phyloP scores from a whole-genome alignment of 2,888 invertebrate genomes.

The Biston betularia region DNA sequence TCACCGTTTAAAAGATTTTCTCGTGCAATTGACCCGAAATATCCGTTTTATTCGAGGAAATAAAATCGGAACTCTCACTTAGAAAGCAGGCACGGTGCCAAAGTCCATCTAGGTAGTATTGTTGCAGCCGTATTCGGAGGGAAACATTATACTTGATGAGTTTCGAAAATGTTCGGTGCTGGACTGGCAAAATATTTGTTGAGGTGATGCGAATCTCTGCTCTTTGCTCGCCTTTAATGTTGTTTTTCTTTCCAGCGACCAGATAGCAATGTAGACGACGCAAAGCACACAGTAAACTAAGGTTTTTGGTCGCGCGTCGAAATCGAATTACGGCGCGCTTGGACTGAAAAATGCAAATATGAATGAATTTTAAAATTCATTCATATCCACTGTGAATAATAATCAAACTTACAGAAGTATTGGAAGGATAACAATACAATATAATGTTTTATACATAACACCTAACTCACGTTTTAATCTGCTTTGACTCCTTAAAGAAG shows the following conservation, averaged over 20 bases:
- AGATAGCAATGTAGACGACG: conserved; percentile 19
- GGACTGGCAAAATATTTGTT: conserved; percentile 38
- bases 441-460: too few relatives aligned
- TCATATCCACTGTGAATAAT: too few relatives aligned
- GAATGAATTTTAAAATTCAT: too few relatives aligned
- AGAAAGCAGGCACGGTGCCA: conserved; percentile 49
- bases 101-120: conserved; percentile 43
- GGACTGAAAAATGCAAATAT: too few relatives aligned
- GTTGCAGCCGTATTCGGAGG: conserved; percentile 39
- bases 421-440: too few relatives aligned
- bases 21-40: conserved; percentile 49
- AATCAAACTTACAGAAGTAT: too few relatives aligned
- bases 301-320: not conserved
- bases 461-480: too few relatives aligned
- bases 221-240: conserved; percentile 27
- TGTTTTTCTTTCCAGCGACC: conserved; percentile 31
- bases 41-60: conserved; percentile 47
- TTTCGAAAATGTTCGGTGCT: conserved; percentile 43
- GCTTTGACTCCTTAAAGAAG: too few relatives aligned
- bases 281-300: conserved; percentile 15
- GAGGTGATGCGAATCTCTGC: conserved; percentile 33
- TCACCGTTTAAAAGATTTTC: conserved; percentile 46
- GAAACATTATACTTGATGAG: conserved; percentile 49
- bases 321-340: not conserved
- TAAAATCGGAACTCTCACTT: conserved; percentile 50